Evolutionary conservation across 2,113 vertebrate species (phyloP), one percentile per base, ranked within the genome.

Genomic region (Lepisosteus osseus): DNA sequence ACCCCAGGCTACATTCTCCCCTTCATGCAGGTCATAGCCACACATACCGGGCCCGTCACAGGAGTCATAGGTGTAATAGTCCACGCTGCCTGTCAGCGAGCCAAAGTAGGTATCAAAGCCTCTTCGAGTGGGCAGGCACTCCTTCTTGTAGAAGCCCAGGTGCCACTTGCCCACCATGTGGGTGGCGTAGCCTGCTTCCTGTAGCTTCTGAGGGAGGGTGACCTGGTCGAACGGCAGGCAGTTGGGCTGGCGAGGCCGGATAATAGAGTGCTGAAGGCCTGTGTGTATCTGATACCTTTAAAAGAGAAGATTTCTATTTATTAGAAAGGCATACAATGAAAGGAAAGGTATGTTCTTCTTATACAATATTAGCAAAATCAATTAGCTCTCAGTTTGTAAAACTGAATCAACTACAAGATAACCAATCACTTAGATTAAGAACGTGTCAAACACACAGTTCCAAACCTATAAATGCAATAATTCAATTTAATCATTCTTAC

Each of bases 161-260:
- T 99, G 97, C 97, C 97, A 99, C 76, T 99, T 99, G 71, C 97
- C 97, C 7, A 99, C 96, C 97, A 99, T 99, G 86, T 99, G 97
- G 0, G 97, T 99, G 73, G 96, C 91, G 77, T 99, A 99, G 47
- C 97, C 97, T 0, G 92, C 94, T 74, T 97, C 91, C 85, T 96
- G 96, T 68, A 99, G 90, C 73, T 94, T 95, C 88, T 98, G 96
- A 0, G 97, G 96, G 72, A 99, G 86, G 0, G 97, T 99, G 71
- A 94, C 91, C 82, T 94, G 94, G 83, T 97, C 88, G 0, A 98
- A 91, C 40, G 97, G 97, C 75, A 99, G 82, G 84, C 97, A 99
- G 88, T 94, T 99, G 75, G 97, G 97, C 81, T 99, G 97, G 45
- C 93, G 90, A 0, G 96, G 94, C 11, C 96, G 95, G 81, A 99